Conservation (phyloP, 2,888 invertebrate genomes). For the Diarsia rubi region DNA sequence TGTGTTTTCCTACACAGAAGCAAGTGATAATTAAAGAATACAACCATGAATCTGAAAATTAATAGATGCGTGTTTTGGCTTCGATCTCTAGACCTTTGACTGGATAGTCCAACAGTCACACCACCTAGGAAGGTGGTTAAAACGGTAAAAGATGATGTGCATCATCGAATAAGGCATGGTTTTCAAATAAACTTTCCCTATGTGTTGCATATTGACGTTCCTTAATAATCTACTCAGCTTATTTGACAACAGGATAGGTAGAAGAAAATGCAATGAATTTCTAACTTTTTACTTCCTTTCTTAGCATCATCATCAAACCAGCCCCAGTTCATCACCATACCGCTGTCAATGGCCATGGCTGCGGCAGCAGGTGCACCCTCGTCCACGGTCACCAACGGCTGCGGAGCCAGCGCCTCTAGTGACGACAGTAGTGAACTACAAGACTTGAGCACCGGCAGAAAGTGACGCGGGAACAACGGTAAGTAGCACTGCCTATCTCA, state of each 20-base stretch:
- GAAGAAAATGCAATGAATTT: neutral
- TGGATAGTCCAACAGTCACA: too few species aligned
- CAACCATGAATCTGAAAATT: too few species aligned
- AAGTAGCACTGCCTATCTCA: neutral
- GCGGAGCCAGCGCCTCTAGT: constrained; percentile 87
- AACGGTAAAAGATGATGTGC: too few species aligned
- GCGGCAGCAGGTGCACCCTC: constrained; percentile 86
- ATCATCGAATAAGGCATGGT: too few species aligned
- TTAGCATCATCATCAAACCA: constrained; percentile 85
- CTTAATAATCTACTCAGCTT: neutral
- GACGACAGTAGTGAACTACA: constrained; percentile 89
- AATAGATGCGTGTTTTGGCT: too few species aligned
- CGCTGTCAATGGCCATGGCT: constrained; percentile 92
- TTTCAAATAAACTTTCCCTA: too few species aligned
- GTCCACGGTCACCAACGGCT: constrained; percentile 83
- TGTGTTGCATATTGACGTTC: neutral
- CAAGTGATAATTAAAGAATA: too few species aligned
- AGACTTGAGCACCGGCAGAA: constrained; percentile 88
- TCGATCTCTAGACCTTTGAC: too few species aligned
- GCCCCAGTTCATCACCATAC: constrained; percentile 93
- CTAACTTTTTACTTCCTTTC: neutral
- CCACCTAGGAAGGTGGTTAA: too few species aligned
- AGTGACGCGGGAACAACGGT: constrained; percentile 75
- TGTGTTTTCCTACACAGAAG: too few species aligned
- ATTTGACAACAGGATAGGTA: neutral